These are phyloP conservation scores for Pitangus sulphuratus DNA, from an alignment of 2,797 vertebrate species.

Conservation along the genomic window DNA sequence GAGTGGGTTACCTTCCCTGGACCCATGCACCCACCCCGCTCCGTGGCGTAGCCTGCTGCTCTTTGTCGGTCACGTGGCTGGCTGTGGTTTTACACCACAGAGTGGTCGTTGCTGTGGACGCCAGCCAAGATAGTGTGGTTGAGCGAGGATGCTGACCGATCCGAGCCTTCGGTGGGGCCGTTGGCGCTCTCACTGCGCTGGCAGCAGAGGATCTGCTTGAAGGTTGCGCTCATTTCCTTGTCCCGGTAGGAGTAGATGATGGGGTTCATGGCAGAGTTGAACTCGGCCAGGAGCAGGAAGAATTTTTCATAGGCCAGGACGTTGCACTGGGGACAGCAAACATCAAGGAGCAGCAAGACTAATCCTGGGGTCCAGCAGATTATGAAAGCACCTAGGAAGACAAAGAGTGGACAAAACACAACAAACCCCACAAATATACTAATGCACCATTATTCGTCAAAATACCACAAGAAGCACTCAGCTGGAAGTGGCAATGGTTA, in stretches of 20 bases:
- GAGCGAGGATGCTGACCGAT: slow-evolving; percentile 93
- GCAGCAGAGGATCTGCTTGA: slow-evolving; percentile 97
- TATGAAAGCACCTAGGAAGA: slow-evolving; percentile 90
- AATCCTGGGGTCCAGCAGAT: slow-evolving; percentile 97
- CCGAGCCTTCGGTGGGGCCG: slow-evolving; percentile 90
- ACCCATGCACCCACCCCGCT: neutral
- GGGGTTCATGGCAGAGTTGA: slow-evolving; percentile 99
- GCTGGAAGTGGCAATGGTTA: neutral
- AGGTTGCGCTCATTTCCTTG: slow-evolving; percentile 98
- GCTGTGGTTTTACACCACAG: slow-evolving; percentile 84
- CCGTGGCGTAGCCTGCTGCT: neutral
- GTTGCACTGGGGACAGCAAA: slow-evolving; percentile 90
- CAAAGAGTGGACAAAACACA: neutral
- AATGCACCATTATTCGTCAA: neutral
- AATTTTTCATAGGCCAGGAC: slow-evolving; percentile 96
- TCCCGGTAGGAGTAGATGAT: slow-evolving; percentile 99
- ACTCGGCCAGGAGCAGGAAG: slow-evolving; percentile 95
- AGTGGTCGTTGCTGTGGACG: slow-evolving; percentile 92
- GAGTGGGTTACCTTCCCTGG: slow-evolving; percentile 30
- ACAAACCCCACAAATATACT: neutral
- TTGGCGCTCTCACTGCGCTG: slow-evolving; percentile 90
- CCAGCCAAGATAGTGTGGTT: slow-evolving; percentile 93
- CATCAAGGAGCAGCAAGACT: slow-evolving; percentile 93
- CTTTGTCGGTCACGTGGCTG: neutral
- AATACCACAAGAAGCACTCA: neutral